These are phyloP conservation scores for Erpobdella octoculata DNA, from an alignment of 2,888 invertebrate species.

Conservation along the genomic window DNA sequence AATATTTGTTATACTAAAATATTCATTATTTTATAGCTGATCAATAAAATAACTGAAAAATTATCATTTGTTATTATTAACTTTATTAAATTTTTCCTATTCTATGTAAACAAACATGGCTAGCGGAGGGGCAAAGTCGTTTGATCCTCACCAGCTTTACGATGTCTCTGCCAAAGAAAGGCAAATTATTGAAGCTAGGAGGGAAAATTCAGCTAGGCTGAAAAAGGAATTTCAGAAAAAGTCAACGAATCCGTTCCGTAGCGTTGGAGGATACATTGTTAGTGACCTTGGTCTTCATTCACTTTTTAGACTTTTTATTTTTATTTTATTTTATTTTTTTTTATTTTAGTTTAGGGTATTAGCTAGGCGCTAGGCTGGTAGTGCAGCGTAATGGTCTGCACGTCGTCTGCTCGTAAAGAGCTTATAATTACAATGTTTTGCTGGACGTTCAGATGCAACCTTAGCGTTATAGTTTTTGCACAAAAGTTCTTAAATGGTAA, in stretches of 20 bases:
- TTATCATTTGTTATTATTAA: too few relatives aligned
- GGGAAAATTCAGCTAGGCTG: conserved; percentile 58
- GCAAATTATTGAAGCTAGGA: conserved; percentile 59
- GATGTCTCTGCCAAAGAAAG: conserved; percentile 43
- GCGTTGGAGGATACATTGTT: conserved; percentile 38
- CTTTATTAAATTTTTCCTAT: too few relatives aligned
- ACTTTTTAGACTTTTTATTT: neutral
- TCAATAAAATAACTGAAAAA: too few relatives aligned
- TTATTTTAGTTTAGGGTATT: neutral
- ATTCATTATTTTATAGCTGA: too few relatives aligned
- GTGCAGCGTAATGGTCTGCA: too few relatives aligned
- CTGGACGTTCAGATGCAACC: too few relatives aligned
- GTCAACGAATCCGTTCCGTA: conserved; percentile 64
- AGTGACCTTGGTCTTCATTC: conserved; percentile 9
- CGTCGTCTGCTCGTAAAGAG: too few relatives aligned
- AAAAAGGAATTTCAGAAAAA: conserved; percentile 68
- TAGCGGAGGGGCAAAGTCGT: conserved; percentile 28
- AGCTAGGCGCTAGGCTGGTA: too few relatives aligned
- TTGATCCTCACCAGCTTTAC: conserved; percentile 44
- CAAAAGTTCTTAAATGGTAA: too few relatives aligned
- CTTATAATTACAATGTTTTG: too few relatives aligned
- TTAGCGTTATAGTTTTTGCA: too few relatives aligned
- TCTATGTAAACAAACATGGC: conserved; percentile 13
- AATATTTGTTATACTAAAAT: too few relatives aligned
- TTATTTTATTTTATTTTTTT: neutral